These are phyloP conservation scores for Pantherophis alleghaniensis DNA, from an alignment of 2,797 vertebrate genomes.

Conservation along the genomic window DNA sequence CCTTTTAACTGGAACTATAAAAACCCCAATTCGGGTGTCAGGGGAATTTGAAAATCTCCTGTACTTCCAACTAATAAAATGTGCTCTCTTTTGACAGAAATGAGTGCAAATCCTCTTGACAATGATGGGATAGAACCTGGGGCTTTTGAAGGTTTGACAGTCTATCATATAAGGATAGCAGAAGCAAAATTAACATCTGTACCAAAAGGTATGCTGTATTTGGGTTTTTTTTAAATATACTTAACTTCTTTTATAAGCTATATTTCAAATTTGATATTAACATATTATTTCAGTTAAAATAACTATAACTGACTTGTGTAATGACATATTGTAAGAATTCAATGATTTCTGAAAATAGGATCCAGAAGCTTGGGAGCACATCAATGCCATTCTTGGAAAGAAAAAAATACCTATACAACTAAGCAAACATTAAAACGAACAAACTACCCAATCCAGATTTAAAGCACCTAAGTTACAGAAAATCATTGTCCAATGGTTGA, in stretches of 20 bases:
- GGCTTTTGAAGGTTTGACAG: slow-evolving; percentile 88
- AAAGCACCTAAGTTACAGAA: neutral
- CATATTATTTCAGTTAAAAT: neutral
- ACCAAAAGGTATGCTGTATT: slow-evolving; percentile 84
- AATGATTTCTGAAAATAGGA: neutral
- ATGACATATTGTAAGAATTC: neutral
- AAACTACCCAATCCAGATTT: neutral
- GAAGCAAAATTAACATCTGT: slow-evolving; percentile 89
- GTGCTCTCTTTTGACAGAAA: slow-evolving; percentile 76
- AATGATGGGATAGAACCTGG: slow-evolving; percentile 89
- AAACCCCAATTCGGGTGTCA: neutral
- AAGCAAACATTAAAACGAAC: neutral
- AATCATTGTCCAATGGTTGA: neutral
- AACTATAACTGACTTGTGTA: neutral
- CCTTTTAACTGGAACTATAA: neutral
- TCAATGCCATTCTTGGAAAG: neutral
- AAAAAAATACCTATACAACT: neutral
- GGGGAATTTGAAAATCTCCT: neutral
- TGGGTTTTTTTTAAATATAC: neutral
- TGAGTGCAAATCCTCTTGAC: slow-evolving; percentile 92
- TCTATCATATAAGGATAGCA: slow-evolving; percentile 89
- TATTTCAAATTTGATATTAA: neutral
- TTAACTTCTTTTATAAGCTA: neutral
- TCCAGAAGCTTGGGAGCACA: neutral
- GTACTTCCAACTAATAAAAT: neutral